Evolutionary conservation across 2,113 vertebrate genomes (phyloP).

Genomic region (Megaceryle maxima): DNA sequence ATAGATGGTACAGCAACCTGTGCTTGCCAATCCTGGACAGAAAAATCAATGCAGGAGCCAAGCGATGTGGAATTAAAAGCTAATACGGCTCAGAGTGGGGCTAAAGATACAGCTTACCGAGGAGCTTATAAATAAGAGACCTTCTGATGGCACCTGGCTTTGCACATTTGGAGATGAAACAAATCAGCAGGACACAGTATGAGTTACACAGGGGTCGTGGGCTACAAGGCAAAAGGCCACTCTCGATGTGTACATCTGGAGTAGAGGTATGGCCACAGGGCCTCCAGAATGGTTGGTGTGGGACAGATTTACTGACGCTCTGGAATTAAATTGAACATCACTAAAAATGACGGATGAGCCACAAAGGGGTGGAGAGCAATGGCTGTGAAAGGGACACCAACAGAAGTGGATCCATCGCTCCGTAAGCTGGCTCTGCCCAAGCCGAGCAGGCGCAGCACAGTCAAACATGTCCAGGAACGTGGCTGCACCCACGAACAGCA

Average conservation of each 20-base stretch:
- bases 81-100: neutral
- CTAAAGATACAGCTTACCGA: neutral
- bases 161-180: neutral
- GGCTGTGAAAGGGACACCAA: neutral
- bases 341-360: neutral
- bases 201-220: fast-evolving
- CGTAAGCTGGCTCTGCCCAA: neutral
- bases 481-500: neutral
- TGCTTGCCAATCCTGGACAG: neutral
- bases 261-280: neutral
- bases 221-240: neutral
- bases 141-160: neutral
- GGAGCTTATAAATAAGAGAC: neutral
- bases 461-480: fast-evolving
- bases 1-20: neutral
- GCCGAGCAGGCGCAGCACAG: fast-evolving
- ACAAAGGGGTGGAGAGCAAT: neutral
- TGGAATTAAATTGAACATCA: neutral
- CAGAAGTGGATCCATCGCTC: neutral
- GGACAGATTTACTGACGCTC: neutral
- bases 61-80: neutral
- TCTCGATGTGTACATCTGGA: neutral
- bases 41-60: neutral
- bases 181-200: fast-evolving
- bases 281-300: neutral